Percentiles rank a stretch among this genome's conserved stretches.
Conservation (phyloP, 1,140 invertebrate species). For the Bombus huntii region DNA sequence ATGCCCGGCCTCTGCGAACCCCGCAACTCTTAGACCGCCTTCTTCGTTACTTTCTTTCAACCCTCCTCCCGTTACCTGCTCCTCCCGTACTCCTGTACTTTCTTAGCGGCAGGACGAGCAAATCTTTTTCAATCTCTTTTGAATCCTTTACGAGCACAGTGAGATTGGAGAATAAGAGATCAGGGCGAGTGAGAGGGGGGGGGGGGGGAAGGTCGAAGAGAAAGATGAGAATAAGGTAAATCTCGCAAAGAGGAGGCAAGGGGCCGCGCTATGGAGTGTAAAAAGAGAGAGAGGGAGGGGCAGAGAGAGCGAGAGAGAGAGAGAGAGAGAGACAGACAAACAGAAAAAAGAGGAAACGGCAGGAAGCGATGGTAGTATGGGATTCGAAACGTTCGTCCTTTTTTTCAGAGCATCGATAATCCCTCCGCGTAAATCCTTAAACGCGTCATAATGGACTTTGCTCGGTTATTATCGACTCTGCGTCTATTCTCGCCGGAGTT, state of each 20-base stretch:
- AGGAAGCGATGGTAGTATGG: neutral
- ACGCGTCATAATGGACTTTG: conserved; percentile 64
- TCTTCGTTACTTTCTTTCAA: conserved; percentile 26
- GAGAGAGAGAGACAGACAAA: neutral
- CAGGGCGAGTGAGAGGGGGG: neutral
- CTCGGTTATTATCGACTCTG: conserved; percentile 63
- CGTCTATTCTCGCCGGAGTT: conserved; percentile 32
- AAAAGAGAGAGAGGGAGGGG: neutral
- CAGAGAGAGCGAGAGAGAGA: neutral
- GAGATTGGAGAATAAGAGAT: conserved; percentile 60
- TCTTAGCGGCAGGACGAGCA: conserved; percentile 55
- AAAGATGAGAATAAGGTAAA: conserved; percentile 57
- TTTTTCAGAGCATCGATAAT: conserved; percentile 46
- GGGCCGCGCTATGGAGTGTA: neutral
- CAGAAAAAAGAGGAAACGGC: conserved; percentile 10
- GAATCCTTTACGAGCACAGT: conserved; percentile 67
- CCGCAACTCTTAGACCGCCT: neutral
- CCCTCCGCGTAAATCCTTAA: conserved; percentile 57
- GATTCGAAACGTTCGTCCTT: conserved; percentile 22
- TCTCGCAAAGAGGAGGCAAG: conserved; percentile 34
- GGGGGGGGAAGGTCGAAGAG: neutral
- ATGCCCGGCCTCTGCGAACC: neutral
- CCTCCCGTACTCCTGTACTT: conserved; percentile 35
- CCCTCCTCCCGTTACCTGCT: neutral
- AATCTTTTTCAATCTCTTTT: conserved; percentile 72